These are phyloP conservation scores for Hirundo rustica DNA, from an alignment of 2,797 vertebrate species.

Conservation along the genomic window DNA sequence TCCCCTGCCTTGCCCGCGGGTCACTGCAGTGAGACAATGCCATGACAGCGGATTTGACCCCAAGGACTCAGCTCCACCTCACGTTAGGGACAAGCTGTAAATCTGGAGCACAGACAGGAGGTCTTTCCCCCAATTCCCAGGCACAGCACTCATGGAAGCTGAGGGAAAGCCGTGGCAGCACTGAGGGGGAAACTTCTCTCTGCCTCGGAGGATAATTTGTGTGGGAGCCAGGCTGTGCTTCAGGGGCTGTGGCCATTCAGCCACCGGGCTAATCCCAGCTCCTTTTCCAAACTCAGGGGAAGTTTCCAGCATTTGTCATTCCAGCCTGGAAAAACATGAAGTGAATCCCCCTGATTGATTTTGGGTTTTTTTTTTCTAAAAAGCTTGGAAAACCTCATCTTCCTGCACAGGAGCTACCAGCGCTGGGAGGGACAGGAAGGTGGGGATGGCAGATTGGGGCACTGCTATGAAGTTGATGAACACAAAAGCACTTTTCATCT, in stretches of 20 bases:
- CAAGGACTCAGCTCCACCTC: not conserved
- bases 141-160: not conserved
- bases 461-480: not conserved
- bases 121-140: not conserved
- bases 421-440: not conserved
- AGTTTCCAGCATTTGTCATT: slow-evolving; percentile 12
- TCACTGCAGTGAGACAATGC: not conserved
- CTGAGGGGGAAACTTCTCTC: not conserved
- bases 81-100: not conserved
- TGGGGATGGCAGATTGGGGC: not conserved
- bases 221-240: not conserved
- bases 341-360: not conserved
- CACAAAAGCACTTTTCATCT: not conserved
- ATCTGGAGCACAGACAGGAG: not conserved
- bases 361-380: not conserved
- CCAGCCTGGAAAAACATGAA: not conserved
- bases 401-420: not conserved
- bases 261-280: not conserved
- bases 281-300: not conserved
- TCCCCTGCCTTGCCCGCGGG: not conserved
- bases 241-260: not conserved
- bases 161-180: not conserved
- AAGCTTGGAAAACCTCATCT: not conserved
- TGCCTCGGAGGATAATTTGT: not conserved
- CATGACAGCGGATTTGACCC: not conserved